A percentile compares a stretch with the other conserved stretches of the same genome.
Evolutionary conservation across 2,797 vertebrate genomes (phyloP).

Genomic region (Pangasius djambal): DNA sequence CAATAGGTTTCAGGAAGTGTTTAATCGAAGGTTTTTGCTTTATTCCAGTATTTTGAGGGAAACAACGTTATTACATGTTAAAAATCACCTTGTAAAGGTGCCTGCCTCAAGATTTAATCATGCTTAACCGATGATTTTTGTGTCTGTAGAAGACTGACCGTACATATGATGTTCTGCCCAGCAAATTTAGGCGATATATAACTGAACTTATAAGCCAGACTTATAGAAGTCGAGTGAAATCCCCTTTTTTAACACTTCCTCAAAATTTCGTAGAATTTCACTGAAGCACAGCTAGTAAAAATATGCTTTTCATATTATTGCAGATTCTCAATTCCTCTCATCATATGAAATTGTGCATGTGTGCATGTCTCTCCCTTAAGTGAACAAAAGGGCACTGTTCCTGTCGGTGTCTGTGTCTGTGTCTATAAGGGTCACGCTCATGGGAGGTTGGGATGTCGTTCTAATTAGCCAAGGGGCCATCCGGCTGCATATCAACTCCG

Average conservation of each 20-base stretch:
- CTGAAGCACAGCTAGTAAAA: neutral
- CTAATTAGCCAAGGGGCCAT: constrained; percentile 30
- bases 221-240: neutral
- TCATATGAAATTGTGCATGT: neutral
- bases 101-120: neutral
- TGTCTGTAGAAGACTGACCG: neutral
- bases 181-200: neutral
- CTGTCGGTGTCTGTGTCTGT: neutral
- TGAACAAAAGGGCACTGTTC: neutral
- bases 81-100: neutral
- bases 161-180: neutral
- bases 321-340: neutral
- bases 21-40: neutral
- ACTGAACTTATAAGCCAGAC: neutral
- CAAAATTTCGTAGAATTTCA: neutral
- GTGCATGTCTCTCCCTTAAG: neutral
- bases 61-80: neutral
- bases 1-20: neutral
- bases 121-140: neutral
- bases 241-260: neutral
- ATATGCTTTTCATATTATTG: neutral
- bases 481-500: constrained; percentile 12
- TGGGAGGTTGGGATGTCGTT: constrained; percentile 11
- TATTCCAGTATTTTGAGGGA: neutral
- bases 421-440: constrained; percentile 14